phyloP scores from a whole-genome alignment of 2,888 invertebrate genomes.

The Noctua comes region DNA sequence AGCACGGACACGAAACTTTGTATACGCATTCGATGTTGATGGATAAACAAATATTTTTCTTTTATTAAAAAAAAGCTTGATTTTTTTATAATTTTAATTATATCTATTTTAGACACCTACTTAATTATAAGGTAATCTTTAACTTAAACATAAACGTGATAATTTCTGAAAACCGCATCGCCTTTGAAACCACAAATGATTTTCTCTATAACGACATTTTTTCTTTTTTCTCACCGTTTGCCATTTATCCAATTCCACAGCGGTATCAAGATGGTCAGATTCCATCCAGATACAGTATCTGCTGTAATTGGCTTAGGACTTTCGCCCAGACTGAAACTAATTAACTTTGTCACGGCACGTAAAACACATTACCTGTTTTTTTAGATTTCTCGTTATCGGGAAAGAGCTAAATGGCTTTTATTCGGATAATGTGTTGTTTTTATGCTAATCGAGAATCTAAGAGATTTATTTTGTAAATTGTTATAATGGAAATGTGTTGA shows the following conservation, averaged over 20 bases:
- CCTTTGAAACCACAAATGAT: neutral
- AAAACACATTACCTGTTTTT: conserved; percentile 45
- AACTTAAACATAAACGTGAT: neutral
- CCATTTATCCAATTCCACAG: conserved; percentile 24
- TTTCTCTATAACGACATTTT: neutral
- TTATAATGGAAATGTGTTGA: neutral
- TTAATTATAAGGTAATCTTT: neutral
- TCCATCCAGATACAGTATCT: conserved; percentile 25
- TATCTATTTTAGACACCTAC: too few relatives aligned
- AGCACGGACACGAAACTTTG: neutral
- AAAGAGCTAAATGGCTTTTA: conserved; percentile 1
- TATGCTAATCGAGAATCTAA: neutral
- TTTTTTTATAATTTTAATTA: too few relatives aligned
- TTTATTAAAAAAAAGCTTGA: neutral
- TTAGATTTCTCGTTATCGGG: conserved; percentile 5
- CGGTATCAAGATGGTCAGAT: conserved; percentile 41
- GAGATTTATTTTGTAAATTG: neutral
- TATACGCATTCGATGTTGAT: neutral
- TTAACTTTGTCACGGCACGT: conserved; percentile 40
- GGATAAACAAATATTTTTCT: neutral
- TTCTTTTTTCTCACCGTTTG: neutral
- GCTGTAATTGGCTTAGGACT: conserved; percentile 46
- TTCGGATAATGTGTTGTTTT: neutral
- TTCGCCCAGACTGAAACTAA: conserved; percentile 37
- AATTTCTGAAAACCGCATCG: neutral